Conservation (phyloP, 1,140 invertebrate species). For the Drosophila arawakana region DNA sequence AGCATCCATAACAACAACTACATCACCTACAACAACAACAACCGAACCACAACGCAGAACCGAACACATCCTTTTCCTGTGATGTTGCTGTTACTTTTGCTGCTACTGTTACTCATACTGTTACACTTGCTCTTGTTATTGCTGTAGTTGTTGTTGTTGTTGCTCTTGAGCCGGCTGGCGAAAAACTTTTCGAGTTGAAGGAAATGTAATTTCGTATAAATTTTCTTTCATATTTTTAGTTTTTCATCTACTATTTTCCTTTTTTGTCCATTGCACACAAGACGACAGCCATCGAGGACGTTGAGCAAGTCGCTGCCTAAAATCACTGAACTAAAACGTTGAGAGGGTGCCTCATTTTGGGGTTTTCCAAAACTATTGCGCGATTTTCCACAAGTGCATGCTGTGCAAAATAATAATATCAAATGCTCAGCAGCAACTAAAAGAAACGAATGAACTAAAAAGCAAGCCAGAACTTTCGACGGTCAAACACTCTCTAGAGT, state of each 20-base stretch:
- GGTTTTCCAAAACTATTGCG: constrained; percentile 41
- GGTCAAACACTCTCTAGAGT: too few species aligned
- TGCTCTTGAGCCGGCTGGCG: constrained; percentile 50
- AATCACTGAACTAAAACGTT: constrained; percentile 79
- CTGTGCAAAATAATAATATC: constrained; percentile 52
- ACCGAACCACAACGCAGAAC: constrained; percentile 76
- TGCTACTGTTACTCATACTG: constrained; percentile 5
- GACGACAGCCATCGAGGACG: constrained; percentile 54
- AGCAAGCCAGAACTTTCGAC: neutral
- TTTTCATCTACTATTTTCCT: neutral
- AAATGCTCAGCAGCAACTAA: constrained; percentile 13
- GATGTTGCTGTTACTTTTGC: constrained; percentile 44
- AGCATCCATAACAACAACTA: constrained; percentile 33
- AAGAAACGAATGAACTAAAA: neutral
- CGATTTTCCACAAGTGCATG: constrained; percentile 67
- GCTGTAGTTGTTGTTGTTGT: constrained; percentile 24
- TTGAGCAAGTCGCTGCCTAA: constrained; percentile 72
- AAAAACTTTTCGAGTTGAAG: constrained; percentile 80
- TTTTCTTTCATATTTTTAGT: constrained; percentile 44
- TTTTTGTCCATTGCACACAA: constrained; percentile 28
- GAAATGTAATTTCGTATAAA: constrained; percentile 73
- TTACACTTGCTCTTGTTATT: constrained; percentile 23
- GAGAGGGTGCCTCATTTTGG: constrained; percentile 33
- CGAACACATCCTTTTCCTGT: constrained; percentile 81
- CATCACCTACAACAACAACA: constrained; percentile 42